A percentile compares a stretch with the other conserved stretches of the same genome.
phyloP scores from a whole-genome alignment of 2,888 invertebrate genomes.

The Phortica okadai region DNA sequence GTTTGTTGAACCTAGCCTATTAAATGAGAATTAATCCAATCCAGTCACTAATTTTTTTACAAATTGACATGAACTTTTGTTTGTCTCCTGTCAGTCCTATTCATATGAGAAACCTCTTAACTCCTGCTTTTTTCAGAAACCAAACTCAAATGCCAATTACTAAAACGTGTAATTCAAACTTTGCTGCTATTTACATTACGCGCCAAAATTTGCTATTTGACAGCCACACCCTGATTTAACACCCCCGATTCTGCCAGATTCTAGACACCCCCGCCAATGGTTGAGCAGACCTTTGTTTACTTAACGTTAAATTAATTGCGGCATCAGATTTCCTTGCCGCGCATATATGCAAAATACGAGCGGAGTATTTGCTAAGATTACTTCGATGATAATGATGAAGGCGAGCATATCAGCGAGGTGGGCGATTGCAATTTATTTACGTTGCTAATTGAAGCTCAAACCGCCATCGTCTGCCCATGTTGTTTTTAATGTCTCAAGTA shows the following conservation, averaged over 20 bases:
- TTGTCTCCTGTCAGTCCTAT: not conserved
- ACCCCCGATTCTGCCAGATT: not conserved
- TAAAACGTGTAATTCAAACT: not conserved
- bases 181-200: conserved; percentile 29
- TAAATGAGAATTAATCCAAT: conserved; percentile 17
- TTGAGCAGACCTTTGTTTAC: conserved; percentile 51
- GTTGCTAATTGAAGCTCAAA: conserved; percentile 60
- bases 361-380: conserved; percentile 58
- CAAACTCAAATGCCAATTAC: not conserved
- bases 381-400: conserved; percentile 43
- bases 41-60: conserved; percentile 24
- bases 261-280: not conserved
- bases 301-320: conserved; percentile 65
- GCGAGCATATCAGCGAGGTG: not conserved
- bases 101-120: not conserved
- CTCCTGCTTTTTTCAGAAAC: not conserved
- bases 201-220: conserved; percentile 35
- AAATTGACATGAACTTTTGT: conserved; percentile 16
- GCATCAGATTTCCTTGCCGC: conserved; percentile 55
- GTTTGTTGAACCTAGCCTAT: not conserved
- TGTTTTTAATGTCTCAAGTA: conserved; percentile 23
- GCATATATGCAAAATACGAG: conserved; percentile 47
- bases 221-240: conserved; percentile 29
- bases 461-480: conserved; percentile 29
- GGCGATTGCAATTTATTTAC: conserved; percentile 52